These are phyloP conservation scores for Verasper variegatus DNA, from an alignment of 2,113 vertebrate genomes.

Conservation along the genomic window DNA sequence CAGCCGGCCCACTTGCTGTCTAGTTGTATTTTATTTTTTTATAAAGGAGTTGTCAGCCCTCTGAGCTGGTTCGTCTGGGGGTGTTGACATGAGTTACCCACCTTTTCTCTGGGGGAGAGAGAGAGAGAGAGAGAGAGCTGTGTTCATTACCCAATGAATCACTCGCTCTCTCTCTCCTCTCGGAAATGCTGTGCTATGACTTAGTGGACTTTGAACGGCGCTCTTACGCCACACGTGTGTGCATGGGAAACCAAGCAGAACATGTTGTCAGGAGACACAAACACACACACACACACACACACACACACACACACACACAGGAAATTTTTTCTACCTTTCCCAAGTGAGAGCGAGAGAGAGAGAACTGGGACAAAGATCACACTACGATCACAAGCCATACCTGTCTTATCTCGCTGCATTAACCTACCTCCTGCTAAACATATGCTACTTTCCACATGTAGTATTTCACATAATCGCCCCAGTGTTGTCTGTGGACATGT, in stretches of 20 bases:
- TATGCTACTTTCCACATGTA: background rate
- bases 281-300: constrained; percentile 13
- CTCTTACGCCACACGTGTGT: background rate
- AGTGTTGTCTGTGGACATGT: constrained; percentile 14
- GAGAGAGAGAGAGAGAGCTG: constrained; percentile 2
- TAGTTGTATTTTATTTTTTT: constrained; percentile 40
- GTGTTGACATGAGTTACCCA: constrained; percentile 50
- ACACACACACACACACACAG: constrained; percentile 14
- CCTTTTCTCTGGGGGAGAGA: constrained; percentile 23
- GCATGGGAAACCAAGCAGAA: too few relatives aligned
- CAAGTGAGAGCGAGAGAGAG: constrained; percentile 12
- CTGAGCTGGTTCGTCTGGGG: constrained; percentile 27
- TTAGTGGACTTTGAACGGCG: constrained; percentile 54
- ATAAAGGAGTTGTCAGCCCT: constrained; percentile 27
- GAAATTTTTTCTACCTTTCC: constrained; percentile 24
- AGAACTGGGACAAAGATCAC: constrained; percentile 38
- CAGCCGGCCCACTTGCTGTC: constrained; percentile 30
- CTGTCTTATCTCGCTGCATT: constrained; percentile 49
- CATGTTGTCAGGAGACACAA: too few relatives aligned
- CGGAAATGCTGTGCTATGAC: constrained; percentile 28
- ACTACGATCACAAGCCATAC: background rate
- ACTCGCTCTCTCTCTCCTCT: constrained; percentile 21
- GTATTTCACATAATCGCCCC: constrained; percentile 13
- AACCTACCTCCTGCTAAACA: constrained; percentile 39
- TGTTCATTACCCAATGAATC: constrained; percentile 51